Conservation (phyloP, 2,113 vertebrate species). For the Trinectes maculatus region DNA sequence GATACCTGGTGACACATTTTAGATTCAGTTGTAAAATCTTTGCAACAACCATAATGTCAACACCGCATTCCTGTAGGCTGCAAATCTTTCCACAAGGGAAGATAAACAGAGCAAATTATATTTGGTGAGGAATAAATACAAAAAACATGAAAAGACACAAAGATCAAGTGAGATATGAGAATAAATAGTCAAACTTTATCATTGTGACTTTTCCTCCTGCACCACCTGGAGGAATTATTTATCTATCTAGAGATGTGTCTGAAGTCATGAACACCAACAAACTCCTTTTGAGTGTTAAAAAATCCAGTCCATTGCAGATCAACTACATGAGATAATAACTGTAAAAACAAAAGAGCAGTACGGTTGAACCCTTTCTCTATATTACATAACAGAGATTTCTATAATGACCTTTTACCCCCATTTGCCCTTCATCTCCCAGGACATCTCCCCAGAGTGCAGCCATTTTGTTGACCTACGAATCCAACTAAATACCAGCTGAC, state of each 20-base stretch:
- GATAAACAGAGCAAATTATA: slow-evolving; percentile 38
- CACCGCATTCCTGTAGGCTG: not conserved
- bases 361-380: slow-evolving; percentile 3
- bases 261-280: too few species aligned
- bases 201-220: too few species aligned
- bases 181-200: too few species aligned
- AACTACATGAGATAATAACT: not conserved
- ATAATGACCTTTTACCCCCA: slow-evolving; percentile 25
- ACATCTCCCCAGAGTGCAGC: slow-evolving; percentile 20
- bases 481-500: slow-evolving; percentile 56
- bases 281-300: too few species aligned
- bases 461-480: slow-evolving; percentile 44
- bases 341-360: not conserved
- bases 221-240: too few species aligned
- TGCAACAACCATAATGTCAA: not conserved
- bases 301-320: slow-evolving; percentile 6
- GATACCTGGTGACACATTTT: slow-evolving; percentile 29
- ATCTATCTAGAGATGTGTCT: too few species aligned
- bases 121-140: too few species aligned
- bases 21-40: slow-evolving; percentile 21
- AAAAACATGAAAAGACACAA: too few species aligned
- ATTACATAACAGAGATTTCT: slow-evolving; percentile 9
- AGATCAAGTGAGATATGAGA: too few species aligned
- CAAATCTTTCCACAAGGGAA: slow-evolving; percentile 1
- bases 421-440: slow-evolving; percentile 35